Percentiles rank a stretch among this genome's conserved stretches.
Conservation (phyloP, 2,888 invertebrate species). For the Sesia bembeciformis region DNA sequence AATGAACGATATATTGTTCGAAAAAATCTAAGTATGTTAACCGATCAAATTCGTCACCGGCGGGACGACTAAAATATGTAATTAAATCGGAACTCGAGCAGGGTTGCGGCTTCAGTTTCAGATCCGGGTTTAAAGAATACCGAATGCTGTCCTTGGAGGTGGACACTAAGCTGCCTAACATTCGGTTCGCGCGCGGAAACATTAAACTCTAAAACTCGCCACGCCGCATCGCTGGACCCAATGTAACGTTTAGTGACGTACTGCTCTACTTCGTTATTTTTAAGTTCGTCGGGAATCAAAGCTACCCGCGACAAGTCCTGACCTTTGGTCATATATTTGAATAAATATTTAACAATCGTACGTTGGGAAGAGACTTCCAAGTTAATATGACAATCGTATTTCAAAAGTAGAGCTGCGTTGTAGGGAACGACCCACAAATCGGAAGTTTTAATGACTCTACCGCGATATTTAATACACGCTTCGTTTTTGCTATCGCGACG, state of each 20-base stretch:
- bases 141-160: not conserved
- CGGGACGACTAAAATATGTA: conserved; percentile 1
- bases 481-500: conserved; percentile 1
- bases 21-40: conserved; percentile 6
- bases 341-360: conserved; percentile 4
- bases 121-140: not conserved
- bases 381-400: conserved; percentile 5
- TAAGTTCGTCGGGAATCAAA: not conserved
- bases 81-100: not conserved
- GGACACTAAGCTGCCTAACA: not conserved
- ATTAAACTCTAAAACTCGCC: conserved; percentile 1
- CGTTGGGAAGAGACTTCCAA: conserved; percentile 1
- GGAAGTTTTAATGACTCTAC: not conserved
- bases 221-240: conserved; percentile 4
- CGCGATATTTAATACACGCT: not conserved
- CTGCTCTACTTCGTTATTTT: not conserved
- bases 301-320: conserved; percentile 2
- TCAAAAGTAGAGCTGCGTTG: conserved; percentile 5
- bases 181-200: not conserved
- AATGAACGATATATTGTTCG: not conserved
- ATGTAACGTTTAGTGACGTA: conserved; percentile 1
- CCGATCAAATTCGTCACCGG: conserved; percentile 3
- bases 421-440: conserved; percentile 8
- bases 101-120: not conserved
- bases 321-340: conserved; percentile 6